phyloP scores from a whole-genome alignment of 2,888 invertebrate genomes.

The Dryomyza anilis region DNA sequence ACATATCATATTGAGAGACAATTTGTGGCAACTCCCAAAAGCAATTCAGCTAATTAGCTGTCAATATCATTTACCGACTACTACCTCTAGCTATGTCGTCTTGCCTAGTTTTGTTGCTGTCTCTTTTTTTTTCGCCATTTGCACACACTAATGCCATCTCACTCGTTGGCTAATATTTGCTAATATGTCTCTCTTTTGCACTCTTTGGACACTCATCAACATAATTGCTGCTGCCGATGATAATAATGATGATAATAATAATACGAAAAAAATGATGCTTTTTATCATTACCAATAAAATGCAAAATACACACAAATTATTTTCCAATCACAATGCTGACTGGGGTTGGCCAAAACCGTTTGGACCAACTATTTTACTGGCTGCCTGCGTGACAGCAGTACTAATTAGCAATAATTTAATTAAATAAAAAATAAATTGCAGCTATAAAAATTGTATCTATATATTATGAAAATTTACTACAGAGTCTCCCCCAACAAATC shows the following conservation, averaged over 20 bases:
- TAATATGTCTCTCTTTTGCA: background rate
- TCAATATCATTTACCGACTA: slow-evolving; percentile 6
- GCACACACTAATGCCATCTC: background rate
- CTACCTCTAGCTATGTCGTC: too few relatives aligned
- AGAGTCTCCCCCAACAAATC: slow-evolving; percentile 1
- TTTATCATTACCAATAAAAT: slow-evolving; percentile 8
- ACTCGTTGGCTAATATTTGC: too few relatives aligned
- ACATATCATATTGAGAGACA: too few relatives aligned
- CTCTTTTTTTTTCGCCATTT: background rate
- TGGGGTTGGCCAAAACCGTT: too few relatives aligned
- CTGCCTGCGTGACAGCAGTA: too few relatives aligned
- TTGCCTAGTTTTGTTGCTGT: background rate
- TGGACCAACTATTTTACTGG: too few relatives aligned
- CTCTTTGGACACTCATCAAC: background rate
- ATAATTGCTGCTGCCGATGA: background rate
- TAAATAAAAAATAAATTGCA: slow-evolving; percentile 22
- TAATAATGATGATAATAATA: background rate
- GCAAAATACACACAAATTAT: slow-evolving; percentile 15
- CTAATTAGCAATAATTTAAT: slow-evolving; percentile 21
- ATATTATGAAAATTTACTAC: slow-evolving; percentile 14
- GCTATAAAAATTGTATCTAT: too few relatives aligned
- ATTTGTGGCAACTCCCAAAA: background rate
- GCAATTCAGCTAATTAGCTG: slow-evolving; percentile 17
- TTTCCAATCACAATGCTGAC: slow-evolving; percentile 8
- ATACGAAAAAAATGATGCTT: background rate